A percentile compares a stretch with the other conserved stretches of the same genome.
phyloP scores from a whole-genome alignment of 2,113 vertebrate genomes.

The Jacana jacana region DNA sequence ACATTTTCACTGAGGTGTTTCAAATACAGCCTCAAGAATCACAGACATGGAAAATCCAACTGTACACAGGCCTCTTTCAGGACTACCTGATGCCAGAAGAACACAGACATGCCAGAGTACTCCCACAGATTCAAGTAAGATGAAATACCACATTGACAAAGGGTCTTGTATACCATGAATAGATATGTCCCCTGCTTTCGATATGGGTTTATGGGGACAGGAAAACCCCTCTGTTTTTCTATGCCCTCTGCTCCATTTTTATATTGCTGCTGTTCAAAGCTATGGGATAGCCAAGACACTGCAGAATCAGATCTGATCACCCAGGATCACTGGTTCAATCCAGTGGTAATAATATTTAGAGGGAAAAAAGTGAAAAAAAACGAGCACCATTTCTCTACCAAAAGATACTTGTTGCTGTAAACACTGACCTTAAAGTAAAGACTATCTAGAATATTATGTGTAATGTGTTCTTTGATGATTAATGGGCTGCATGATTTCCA shows the following conservation, averaged over 20 bases:
- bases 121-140: background rate
- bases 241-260: background rate
- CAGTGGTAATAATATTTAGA: background rate
- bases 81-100: background rate
- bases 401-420: background rate
- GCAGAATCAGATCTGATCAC: background rate
- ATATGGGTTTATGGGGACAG: background rate
- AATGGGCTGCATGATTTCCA: background rate
- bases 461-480: background rate
- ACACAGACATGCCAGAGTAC: background rate
- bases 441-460: background rate
- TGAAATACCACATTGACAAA: background rate
- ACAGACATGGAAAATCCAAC: background rate
- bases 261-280: background rate
- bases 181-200: background rate
- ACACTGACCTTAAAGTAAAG: background rate
- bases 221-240: background rate
- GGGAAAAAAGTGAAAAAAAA: background rate
- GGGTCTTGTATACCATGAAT: background rate
- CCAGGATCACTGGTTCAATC: background rate
- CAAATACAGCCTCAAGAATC: background rate
- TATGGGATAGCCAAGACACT: rapidly evolving
- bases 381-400: background rate
- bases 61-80: background rate
- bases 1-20: background rate